Base-by-base conservation (phyloP, 2,888 invertebrate species). In the Siphlonurus alternatus region DNA sequence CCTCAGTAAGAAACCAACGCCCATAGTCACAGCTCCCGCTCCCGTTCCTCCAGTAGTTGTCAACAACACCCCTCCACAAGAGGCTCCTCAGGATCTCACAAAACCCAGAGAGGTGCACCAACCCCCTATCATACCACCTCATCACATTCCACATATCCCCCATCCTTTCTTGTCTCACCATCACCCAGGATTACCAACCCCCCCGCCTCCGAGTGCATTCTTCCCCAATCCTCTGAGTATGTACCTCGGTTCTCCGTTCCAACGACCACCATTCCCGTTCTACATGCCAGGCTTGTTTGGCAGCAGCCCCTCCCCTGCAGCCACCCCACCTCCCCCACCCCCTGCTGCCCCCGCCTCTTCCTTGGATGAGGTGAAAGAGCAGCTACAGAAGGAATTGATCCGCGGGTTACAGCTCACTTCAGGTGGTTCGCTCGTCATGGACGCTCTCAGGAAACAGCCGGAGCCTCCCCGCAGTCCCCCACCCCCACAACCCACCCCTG, bases 1-100 rank as follows among this genome's bases (percentile, higher is more conserved):
- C 76, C 80, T 93, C 67, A 90, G 90, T 73, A 89, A 88, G 72
- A 91, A 90, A 75, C 64, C 63, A 38, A n/a, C 64, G 19, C 56
- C 62, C 19, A 18, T 54, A 1, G 19, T 24, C 23, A 22, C n/a
- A n/a, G 59, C 25, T 22, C 23, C 18, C 19, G 53, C 60, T 24
- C 24, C 59, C 22, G 60, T 38, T 0, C 19, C 25, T 18, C 19
- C 22, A 19, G 25, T 60, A 7, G 23, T 60, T 56, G 53, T 53
- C 53, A 56, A 60, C 61, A 63, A 20, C 61, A 19, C 59, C 2
- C 63, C 63, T 1, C 10, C 63, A 2, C 18, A 24, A 19, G 61
- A 61, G 19, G 66, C 67, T 25, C 68, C 70, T 10, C 68, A 69
- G 59, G 69, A 68, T 53, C 56, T 69, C 53, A 69, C 69, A 2